These are phyloP conservation scores for Tipula helvola DNA, from an alignment of 2,888 invertebrate species.

Conservation along the genomic window DNA sequence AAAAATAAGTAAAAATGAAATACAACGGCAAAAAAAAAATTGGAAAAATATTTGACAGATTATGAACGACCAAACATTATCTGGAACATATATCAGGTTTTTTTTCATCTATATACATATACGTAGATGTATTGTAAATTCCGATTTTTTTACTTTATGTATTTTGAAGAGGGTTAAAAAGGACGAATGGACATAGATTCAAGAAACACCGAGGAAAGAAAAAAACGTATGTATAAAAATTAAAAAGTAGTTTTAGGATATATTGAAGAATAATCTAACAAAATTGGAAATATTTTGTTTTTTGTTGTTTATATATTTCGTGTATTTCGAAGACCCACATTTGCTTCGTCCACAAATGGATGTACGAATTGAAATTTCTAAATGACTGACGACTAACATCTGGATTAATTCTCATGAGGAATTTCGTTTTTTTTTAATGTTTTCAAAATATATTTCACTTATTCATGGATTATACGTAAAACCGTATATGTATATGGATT, in stretches of 20 bases:
- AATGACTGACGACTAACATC: constrained; percentile 4
- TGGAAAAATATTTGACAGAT: not conserved
- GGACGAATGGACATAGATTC: not conserved
- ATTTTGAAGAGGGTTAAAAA: constrained; percentile 4
- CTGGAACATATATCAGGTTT: not conserved
- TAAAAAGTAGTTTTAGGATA: not conserved
- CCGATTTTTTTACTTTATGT: not conserved
- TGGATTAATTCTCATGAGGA: constrained; percentile 4
- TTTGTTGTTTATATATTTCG: not conserved
- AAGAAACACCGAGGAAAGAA: not conserved
- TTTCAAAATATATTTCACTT: not conserved
- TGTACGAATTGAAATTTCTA: not conserved
- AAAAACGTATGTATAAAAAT: not conserved
- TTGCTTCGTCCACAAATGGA: not conserved
- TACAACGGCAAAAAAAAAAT: not conserved
- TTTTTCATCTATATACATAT: not conserved
- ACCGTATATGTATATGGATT: not conserved
- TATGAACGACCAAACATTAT: constrained; percentile 9
- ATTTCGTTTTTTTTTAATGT: not conserved
- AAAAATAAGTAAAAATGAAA: constrained; percentile 4
- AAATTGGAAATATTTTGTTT: not conserved
- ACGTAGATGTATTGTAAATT: not conserved
- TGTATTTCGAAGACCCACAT: not conserved
- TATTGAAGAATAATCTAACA: constrained; percentile 4
- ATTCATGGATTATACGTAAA: not conserved